Conservation (phyloP, 2,888 invertebrate genomes). For the Drosophila meridiana region DNA sequence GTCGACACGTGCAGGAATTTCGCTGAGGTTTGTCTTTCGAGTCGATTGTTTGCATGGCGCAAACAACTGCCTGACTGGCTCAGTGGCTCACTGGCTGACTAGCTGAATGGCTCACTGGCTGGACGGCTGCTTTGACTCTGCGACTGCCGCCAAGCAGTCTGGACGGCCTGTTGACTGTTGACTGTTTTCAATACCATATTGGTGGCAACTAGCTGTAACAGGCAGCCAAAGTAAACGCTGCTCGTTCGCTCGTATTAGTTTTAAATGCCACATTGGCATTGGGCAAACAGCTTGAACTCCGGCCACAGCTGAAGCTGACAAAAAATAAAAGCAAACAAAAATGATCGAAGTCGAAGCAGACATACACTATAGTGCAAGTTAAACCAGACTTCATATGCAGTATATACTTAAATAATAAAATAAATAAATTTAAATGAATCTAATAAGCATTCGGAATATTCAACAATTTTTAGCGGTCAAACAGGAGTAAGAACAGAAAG, state of each 20-base stretch:
- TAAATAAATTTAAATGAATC: too few relatives aligned
- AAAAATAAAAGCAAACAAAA: not conserved
- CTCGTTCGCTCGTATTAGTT: constrained; percentile 65
- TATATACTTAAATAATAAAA: too few relatives aligned
- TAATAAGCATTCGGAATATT: too few relatives aligned
- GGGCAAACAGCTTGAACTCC: constrained; percentile 67
- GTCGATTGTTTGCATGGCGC: constrained; percentile 63
- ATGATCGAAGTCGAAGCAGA: constrained; percentile 1
- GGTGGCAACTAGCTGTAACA: constrained; percentile 67
- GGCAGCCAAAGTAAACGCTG: constrained; percentile 45
- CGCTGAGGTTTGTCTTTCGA: constrained; percentile 30
- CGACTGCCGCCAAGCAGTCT: constrained; percentile 24
- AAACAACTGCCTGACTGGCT: constrained; percentile 47
- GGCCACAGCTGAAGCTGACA: constrained; percentile 29
- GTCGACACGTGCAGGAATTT: constrained; percentile 58
- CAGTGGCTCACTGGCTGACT: constrained; percentile 5
- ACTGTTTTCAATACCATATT: constrained; percentile 73
- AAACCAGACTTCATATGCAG: too few relatives aligned
- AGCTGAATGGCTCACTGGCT: constrained; percentile 14
- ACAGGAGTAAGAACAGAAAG: too few relatives aligned
- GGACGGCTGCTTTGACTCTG: constrained; percentile 35
- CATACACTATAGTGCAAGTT: constrained; percentile 11
- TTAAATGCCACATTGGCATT: constrained; percentile 78
- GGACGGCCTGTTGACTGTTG: constrained; percentile 33
- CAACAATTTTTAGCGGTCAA: too few relatives aligned